Evolutionary conservation across 2,888 invertebrate species (phyloP), one percentile per base, ranked within the genome.

Genomic region (Adelognathus sp.): DNA sequence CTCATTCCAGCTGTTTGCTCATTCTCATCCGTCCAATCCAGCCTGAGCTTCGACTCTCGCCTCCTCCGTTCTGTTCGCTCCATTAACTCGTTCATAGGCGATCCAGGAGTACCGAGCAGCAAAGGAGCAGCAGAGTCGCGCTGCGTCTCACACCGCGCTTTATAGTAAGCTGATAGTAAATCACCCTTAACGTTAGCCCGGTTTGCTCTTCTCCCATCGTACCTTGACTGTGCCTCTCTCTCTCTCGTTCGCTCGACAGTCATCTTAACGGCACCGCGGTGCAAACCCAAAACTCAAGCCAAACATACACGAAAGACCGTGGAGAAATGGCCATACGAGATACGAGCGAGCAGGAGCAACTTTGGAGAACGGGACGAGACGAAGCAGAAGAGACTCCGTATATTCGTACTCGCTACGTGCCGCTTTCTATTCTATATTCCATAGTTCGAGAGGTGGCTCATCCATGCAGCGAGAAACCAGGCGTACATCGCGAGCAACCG

Each of bases 51-150:
- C 67, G 76, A 78, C 67, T 79, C 71, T 29, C 69, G 72, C 66
- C 44, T 78, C 76, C 39, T 74, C 82, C 69, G 63, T 73, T 44
- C 73, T 70, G 73, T 81, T 83, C 86, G 88, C 88, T 87, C 90
- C 89, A 90, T 90, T 90, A 90, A 90, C 88, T 88, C 88, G 88
- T 89, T 90, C 89, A 89, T 89, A 88, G 89, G 84, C 88, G 87
- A 87, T 87, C 86, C 77, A 79, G 61, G 80, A 76, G 80, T 79
- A 67, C 54, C 79, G 56, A 73, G 67, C 41, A 66, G 46, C 29
- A 63, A 14, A n/a, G 79, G 11, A 64, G 60, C 21, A 75, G 58
- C 60, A 84, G 84, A 85, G 82, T 85, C 85, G 83, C 82, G 84
- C 82, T 79, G 84, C 84, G 83, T 85, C 86, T 86, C 85, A 81